These are phyloP conservation scores for Acrocephalus kingi DNA, from an alignment of 2,113 vertebrate genomes.

Conservation along the genomic window DNA sequence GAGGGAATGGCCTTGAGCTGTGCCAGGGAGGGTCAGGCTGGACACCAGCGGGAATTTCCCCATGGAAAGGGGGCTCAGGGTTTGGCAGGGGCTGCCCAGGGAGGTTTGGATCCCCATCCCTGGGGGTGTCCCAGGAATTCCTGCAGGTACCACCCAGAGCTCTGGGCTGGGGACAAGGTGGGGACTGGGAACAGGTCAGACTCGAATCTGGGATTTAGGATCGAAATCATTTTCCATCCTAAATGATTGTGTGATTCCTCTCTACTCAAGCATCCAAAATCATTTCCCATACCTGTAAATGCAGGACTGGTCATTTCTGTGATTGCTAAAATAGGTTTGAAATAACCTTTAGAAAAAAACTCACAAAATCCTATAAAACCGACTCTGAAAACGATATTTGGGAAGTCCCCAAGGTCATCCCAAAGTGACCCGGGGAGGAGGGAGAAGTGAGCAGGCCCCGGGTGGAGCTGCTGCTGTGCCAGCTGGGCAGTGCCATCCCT, in stretches of 20 bases:
- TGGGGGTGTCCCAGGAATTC: rapidly evolving
- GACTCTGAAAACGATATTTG: neutral
- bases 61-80: neutral
- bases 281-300: neutral
- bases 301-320: rapidly evolving
- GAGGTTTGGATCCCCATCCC: neutral
- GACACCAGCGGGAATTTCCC: rapidly evolving
- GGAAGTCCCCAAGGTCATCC: neutral
- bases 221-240: neutral
- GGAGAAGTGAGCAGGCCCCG: neutral
- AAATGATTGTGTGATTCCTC: neutral
- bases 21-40: neutral
- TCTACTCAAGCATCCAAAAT: neutral
- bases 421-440: neutral
- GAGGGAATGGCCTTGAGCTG: rapidly evolving
- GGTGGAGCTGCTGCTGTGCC: neutral
- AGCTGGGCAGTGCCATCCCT: neutral
- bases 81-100: neutral
- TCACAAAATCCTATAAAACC: neutral
- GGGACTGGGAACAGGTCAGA: rapidly evolving
- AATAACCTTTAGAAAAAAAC: neutral
- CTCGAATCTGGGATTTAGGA: rapidly evolving
- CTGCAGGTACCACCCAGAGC: neutral
- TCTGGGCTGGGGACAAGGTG: neutral
- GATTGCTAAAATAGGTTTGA: neutral